A percentile compares a stretch with the other conserved stretches of the same genome.
Evolutionary conservation across 64 coral and sea anemone genomes (phyloP).

Genomic region (Montipora foliosa): DNA sequence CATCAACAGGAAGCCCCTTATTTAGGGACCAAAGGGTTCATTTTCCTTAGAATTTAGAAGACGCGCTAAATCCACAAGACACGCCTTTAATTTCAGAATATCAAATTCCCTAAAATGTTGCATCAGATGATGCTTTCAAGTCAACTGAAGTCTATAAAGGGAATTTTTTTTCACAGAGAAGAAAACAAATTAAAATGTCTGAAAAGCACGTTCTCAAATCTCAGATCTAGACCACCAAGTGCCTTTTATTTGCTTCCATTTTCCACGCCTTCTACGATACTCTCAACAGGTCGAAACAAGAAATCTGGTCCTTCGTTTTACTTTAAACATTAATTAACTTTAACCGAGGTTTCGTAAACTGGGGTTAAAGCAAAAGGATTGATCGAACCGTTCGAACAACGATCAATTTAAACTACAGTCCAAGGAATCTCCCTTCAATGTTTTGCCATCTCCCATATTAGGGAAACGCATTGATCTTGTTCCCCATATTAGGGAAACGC

Average conservation of each 20-base stretch:
- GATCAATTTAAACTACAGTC: neutral
- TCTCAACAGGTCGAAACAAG: neutral
- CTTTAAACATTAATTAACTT: neutral
- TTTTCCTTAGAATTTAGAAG: too few species aligned
- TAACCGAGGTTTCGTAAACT: neutral
- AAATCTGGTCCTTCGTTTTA: neutral
- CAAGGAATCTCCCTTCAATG: constrained; percentile 73
- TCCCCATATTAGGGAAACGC: constrained; percentile 65
- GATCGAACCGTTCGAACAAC: neutral
- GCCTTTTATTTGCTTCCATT: too few species aligned
- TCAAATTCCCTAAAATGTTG: constrained; percentile 9
- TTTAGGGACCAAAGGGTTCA: too few species aligned
- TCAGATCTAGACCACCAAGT: too few species aligned
- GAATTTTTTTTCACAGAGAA: too few species aligned
- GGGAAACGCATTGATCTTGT: constrained; percentile 50
- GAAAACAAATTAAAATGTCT: too few species aligned
- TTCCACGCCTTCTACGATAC: too few species aligned
- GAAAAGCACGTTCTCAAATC: too few species aligned
- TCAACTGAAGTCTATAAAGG: neutral
- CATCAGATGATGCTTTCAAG: constrained; percentile 12
- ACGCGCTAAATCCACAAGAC: neutral
- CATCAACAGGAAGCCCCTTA: too few species aligned
- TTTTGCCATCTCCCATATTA: constrained; percentile 67
- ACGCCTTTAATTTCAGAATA: neutral
- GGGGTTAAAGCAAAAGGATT: neutral